Evolutionary conservation across 92 coral and sea anemone genomes (phyloP), one percentile per base, ranked within the genome.

Genomic region (Phymanthus crucifer): DNA sequence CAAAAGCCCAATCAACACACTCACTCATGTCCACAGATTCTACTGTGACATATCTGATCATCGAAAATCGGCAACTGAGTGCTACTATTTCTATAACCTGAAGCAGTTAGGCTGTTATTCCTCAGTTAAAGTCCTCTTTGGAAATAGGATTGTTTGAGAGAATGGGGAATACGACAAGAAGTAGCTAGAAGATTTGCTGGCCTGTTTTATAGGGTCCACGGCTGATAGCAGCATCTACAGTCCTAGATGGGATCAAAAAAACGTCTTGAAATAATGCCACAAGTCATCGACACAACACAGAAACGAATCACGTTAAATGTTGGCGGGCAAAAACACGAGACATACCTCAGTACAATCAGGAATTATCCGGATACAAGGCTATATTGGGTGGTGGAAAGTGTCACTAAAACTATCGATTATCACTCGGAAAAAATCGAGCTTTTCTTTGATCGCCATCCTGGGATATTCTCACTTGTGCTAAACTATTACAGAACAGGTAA

Each of bases 401-500:
- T 94, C 1, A 87, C 97, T 6, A 93, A 93, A 73, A 91, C 87
- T n/a, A 92, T 92, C 72, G 97, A 93, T n/a, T 93, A 93, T 76
- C 94, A 93, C 67, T 91, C 94, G n/a, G 95, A 91, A 43, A 93
- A 90, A 26, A 93, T 93, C 84, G 99, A 96, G 61, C 87, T 88
- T 37, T 96, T 93, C 71, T 95, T 96, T 79, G 99, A 96, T 48
- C 90, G 99, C 32, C 99, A 96, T 69, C 99, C 99, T 31, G 95
- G 96, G 36, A 93, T 91, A 34, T 96, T 96, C 75, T 96, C 81
- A 57, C 90, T 89, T 73, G 77, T 96, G 33, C 79, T 96, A 43
- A 96, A 96, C 78, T 96, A 96, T 83, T 96, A 93, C 64, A 87
- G 99, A 46, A 96, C 99, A 0, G 99, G 99, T 7, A 96, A 96